Conservation (phyloP, 2,888 invertebrate genomes). For the Cheilosia soror region DNA sequence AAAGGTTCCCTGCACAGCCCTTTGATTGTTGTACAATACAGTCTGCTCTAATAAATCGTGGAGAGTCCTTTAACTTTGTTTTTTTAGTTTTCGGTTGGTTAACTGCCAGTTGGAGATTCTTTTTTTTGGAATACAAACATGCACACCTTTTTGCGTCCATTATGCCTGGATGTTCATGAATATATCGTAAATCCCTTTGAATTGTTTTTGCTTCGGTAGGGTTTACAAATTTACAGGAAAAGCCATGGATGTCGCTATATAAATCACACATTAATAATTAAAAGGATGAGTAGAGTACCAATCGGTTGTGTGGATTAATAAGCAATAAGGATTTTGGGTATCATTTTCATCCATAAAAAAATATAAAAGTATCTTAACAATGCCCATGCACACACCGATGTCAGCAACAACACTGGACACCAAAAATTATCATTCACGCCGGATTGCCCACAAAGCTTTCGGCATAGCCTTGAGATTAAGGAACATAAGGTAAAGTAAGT, state of each 20-base stretch:
- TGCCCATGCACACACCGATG: background rate
- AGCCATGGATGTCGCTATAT: slow-evolving; percentile 9
- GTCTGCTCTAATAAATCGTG: slow-evolving; percentile 62
- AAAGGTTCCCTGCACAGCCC: slow-evolving; percentile 37
- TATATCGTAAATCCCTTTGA: background rate
- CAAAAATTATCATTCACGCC: too few relatives aligned
- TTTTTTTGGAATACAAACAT: background rate
- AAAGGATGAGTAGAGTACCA: slow-evolving; percentile 24
- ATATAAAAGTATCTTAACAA: background rate
- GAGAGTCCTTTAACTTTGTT: slow-evolving; percentile 21
- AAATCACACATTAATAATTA: slow-evolving; percentile 14
- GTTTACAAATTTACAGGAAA: slow-evolving; percentile 30
- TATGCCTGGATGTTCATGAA: slow-evolving; percentile 1
- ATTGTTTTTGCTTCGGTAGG: slow-evolving; percentile 11
- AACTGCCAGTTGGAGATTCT: slow-evolving; percentile 36
- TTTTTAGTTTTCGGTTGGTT: slow-evolving; percentile 23
- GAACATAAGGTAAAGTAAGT: too few relatives aligned
- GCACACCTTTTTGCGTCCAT: slow-evolving; percentile 15
- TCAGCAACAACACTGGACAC: too few relatives aligned
- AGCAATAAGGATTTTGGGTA: slow-evolving; percentile 16
- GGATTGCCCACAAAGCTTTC: too few relatives aligned
- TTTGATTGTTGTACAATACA: slow-evolving; percentile 39
- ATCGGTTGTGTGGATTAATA: slow-evolving; percentile 27
- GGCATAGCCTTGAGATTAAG: too few relatives aligned
- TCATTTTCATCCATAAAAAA: background rate